phyloP scores from a whole-genome alignment of 1,140 invertebrate species.

The Macrostomum lignano region DNA sequence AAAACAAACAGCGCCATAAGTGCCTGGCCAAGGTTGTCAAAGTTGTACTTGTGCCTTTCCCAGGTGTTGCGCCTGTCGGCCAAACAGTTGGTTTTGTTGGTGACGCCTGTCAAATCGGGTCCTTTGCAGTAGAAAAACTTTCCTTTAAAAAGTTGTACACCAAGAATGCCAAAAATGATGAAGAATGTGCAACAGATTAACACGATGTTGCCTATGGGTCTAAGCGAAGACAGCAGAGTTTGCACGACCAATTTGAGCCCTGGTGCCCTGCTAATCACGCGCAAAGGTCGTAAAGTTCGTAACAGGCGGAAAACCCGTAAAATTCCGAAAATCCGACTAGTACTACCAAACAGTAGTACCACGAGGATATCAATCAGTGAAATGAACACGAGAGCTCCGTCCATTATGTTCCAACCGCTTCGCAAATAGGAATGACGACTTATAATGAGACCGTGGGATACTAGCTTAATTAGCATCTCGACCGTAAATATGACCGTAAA shows the following conservation, averaged over 20 bases:
- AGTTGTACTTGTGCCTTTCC: slow-evolving; percentile 94
- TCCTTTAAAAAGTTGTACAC: slow-evolving; percentile 73
- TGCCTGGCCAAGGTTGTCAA: slow-evolving; percentile 69
- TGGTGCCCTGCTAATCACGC: slow-evolving; percentile 86
- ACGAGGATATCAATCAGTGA: slow-evolving; percentile 83
- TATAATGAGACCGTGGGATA: slow-evolving; percentile 71
- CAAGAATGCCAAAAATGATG: slow-evolving; percentile 95
- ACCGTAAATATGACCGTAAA: slow-evolving; percentile 81
- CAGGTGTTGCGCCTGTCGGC: slow-evolving; percentile 40
- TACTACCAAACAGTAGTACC: slow-evolving; percentile 59
- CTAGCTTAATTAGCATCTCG: slow-evolving; percentile 89
- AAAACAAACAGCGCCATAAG: slow-evolving; percentile 93
- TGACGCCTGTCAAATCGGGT: slow-evolving; percentile 40
- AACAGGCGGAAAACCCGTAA: slow-evolving; percentile 79
- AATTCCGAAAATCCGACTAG: slow-evolving; percentile 84
- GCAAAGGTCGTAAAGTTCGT: slow-evolving; percentile 67
- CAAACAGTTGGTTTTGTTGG: slow-evolving; percentile 59
- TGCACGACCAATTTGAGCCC: slow-evolving; percentile 94
- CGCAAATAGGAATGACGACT: slow-evolving; percentile 76
- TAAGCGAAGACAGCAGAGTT: slow-evolving; percentile 74
- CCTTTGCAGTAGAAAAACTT: slow-evolving; percentile 57
- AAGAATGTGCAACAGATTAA: slow-evolving; percentile 99
- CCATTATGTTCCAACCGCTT: slow-evolving; percentile 97
- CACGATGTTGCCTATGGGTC: slow-evolving; percentile 97
- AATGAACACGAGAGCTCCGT: slow-evolving; percentile 78